These are phyloP conservation scores for Strigamia transsilvanica DNA, from an alignment of 2,888 invertebrate species.

Conservation along the genomic window DNA sequence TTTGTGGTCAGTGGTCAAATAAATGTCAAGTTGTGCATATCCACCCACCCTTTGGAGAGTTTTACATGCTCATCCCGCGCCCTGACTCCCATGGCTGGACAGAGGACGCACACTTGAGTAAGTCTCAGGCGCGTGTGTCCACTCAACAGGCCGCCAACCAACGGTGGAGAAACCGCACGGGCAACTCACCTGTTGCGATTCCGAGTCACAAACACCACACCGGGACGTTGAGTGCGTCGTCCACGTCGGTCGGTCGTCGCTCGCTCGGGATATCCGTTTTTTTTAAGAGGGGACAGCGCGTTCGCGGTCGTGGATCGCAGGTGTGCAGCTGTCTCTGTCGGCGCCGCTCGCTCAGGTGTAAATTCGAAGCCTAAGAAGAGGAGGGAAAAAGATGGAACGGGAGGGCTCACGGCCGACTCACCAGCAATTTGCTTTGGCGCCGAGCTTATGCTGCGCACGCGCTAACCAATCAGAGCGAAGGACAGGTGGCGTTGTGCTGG, in stretches of 20 bases:
- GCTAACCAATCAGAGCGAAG: conserved; percentile 49
- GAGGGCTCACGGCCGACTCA: conserved; percentile 49
- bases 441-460: conserved; percentile 46
- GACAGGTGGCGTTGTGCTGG: conserved; percentile 45
- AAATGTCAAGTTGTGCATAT: conserved; percentile 9
- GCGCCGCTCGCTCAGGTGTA: conserved; percentile 45
- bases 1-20: no score
- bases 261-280: conserved; percentile 31
- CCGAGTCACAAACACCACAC: conserved; percentile 28
- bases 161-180: conserved; percentile 40
- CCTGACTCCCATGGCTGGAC: conserved; percentile 43
- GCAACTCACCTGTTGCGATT: conserved; percentile 44
- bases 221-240: conserved; percentile 36
- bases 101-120: conserved; percentile 47
- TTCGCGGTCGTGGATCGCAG: not conserved
- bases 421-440: conserved; percentile 49
- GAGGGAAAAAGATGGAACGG: conserved; percentile 47
- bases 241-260: not conserved
- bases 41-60: not conserved
- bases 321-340: conserved; percentile 28
- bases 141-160: conserved; percentile 47
- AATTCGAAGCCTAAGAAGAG: conserved; percentile 38
- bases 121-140: conserved; percentile 46
- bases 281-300: not conserved
- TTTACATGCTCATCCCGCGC: conserved; percentile 11